These are phyloP conservation scores for Sitta europaea DNA, from an alignment of 2,113 vertebrate species.

Conservation along the genomic window DNA sequence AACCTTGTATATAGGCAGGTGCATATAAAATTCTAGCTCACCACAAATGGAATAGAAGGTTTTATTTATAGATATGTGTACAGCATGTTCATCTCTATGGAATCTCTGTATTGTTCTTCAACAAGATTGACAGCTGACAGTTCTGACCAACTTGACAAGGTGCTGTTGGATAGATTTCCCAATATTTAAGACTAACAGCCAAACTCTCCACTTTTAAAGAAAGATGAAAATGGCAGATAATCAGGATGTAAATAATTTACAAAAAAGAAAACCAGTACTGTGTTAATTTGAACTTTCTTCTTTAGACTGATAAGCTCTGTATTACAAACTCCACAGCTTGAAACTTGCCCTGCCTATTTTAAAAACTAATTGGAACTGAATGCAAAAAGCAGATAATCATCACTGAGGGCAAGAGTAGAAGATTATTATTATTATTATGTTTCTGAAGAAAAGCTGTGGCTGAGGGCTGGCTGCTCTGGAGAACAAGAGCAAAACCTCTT, in stretches of 20 bases:
- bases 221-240: background rate
- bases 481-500: background rate
- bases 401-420: background rate
- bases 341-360: background rate
- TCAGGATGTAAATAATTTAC: background rate
- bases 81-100: background rate
- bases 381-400: background rate
- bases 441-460: background rate
- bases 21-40: background rate
- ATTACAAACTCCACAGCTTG: background rate
- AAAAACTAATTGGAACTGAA: background rate
- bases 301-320: background rate
- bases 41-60: background rate
- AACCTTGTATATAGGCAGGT: background rate
- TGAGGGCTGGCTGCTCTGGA: background rate
- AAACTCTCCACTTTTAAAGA: background rate
- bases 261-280: background rate
- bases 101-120: background rate
- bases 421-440: background rate
- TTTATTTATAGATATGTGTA: slow-evolving; percentile 26
- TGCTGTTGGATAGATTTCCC: background rate
- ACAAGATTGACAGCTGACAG: slow-evolving; percentile 12
- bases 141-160: background rate
- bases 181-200: background rate
- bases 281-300: background rate